Conservation (phyloP, 2,888 invertebrate genomes). For the Hyposoter dolosus region DNA sequence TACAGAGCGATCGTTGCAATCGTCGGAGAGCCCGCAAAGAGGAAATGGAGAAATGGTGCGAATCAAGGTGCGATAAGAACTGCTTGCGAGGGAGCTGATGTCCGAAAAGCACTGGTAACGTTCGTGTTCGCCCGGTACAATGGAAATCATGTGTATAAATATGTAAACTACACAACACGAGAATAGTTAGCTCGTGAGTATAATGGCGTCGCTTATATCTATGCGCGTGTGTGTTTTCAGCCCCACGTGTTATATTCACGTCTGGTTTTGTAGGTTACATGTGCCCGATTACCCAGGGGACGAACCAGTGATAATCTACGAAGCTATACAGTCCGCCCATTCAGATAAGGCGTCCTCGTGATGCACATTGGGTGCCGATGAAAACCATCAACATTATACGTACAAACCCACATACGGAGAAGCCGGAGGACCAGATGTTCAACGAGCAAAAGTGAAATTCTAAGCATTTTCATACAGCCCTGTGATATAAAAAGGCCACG, state of each 20-base stretch:
- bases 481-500: constrained; percentile 64
- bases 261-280: constrained; percentile 40
- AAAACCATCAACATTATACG: constrained; percentile 27
- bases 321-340: constrained; percentile 80
- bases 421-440: neutral
- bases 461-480: constrained; percentile 40
- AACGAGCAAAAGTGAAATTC: neutral
- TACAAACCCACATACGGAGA: neutral
- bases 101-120: neutral
- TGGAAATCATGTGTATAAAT: neutral
- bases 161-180: constrained; percentile 32
- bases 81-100: neutral
- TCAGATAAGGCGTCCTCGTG: constrained; percentile 78
- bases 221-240: constrained; percentile 12
- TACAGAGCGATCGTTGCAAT: neutral
- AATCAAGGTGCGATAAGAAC: constrained; percentile 2
- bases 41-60: neutral
- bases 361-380: constrained; percentile 29
- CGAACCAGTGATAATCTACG: constrained; percentile 76
- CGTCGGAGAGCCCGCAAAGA: neutral
- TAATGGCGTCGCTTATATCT: constrained; percentile 45
- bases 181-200: constrained; percentile 42
- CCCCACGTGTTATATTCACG: neutral
- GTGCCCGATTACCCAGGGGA: constrained; percentile 24
- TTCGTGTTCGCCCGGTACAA: neutral